Evolutionary conservation across 2,113 vertebrate species (phyloP), one percentile per base, ranked within the genome.

Genomic region (Clarias magur): DNA sequence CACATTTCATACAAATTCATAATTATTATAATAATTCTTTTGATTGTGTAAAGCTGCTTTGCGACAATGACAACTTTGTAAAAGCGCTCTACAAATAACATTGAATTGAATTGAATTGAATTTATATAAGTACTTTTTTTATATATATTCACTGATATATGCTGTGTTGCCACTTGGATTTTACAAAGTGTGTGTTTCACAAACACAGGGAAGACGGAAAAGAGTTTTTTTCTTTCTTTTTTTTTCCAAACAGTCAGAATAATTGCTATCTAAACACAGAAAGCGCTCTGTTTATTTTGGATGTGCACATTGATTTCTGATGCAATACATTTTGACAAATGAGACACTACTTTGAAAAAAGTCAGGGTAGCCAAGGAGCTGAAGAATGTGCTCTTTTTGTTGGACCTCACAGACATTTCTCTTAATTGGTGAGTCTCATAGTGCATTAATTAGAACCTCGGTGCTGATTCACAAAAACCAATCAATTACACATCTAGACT

Each of bases 361-460:
- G 60, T 65, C 75, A 48, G 59, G 48, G 62, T 21, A 79, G 72
- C 73, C 48, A 48, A 53, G 30, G 27, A 85, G 70, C 38, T n/a
- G 27, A 82, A 80, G 16, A 60, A 62, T 84, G 82, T 83, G 84
- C 16, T 85, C 73, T 82, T 82, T 70, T 72, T 54, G 65, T 27
- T 72, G 53, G 65, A 80, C 85, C 83, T 30, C 73, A 42, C 81
- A 87, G 81, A 79, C 72, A 79, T 84, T 83, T 68, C 72, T 19
- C 72, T 91, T 89, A 88, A 87, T 87, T 84, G 82, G 87, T 90
- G 86, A 84, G 70, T 76, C 81, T 93, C 84, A 93, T 94, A 91
- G 91, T 85, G 68, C 90, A 91, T 90, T 92, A 92, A 94, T 93
- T 92, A 90, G 62, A 93, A 89, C 86, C 89, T 76, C 85, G 88